phyloP scores from a whole-genome alignment of 2,888 invertebrate species.

The Eupithecia pulchellata region DNA sequence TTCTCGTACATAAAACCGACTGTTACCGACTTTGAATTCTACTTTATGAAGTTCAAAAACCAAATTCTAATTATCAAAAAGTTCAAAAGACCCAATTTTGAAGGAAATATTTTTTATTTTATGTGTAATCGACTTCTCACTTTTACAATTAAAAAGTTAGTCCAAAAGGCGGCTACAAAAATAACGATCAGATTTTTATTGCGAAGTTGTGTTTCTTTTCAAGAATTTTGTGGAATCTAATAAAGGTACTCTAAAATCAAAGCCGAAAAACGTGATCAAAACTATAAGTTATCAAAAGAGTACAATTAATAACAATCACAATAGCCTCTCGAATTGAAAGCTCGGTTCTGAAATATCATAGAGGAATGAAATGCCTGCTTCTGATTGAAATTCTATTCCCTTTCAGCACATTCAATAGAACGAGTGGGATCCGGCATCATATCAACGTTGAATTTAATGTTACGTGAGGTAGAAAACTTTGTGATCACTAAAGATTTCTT shows the following conservation, averaged over 20 bases:
- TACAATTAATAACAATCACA: constrained; percentile 3
- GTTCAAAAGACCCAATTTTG: neutral
- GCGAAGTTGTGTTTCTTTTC: neutral
- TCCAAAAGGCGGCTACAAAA: neutral
- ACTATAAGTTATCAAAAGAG: neutral
- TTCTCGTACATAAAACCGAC: too few relatives aligned
- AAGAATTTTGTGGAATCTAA: neutral
- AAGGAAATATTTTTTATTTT: neutral
- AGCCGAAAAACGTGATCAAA: neutral
- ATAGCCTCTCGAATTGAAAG: constrained; percentile 8
- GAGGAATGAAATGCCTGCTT: constrained; percentile 9
- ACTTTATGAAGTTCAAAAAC: too few relatives aligned
- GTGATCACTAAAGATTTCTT: neutral
- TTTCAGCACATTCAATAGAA: constrained; percentile 3
- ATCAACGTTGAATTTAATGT: neutral
- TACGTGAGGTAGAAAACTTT: neutral
- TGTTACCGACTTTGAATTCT: too few relatives aligned
- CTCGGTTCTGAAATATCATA: constrained; percentile 1
- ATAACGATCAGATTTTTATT: neutral
- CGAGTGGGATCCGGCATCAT: neutral
- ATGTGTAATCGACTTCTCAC: neutral
- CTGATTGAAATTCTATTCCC: constrained; percentile 2
- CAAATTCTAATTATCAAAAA: neutral
- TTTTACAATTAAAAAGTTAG: constrained; percentile 6
- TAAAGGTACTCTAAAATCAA: neutral